Evolutionary conservation across 2,888 invertebrate species (phyloP).

Genomic region (Lissonota sp.): DNA sequence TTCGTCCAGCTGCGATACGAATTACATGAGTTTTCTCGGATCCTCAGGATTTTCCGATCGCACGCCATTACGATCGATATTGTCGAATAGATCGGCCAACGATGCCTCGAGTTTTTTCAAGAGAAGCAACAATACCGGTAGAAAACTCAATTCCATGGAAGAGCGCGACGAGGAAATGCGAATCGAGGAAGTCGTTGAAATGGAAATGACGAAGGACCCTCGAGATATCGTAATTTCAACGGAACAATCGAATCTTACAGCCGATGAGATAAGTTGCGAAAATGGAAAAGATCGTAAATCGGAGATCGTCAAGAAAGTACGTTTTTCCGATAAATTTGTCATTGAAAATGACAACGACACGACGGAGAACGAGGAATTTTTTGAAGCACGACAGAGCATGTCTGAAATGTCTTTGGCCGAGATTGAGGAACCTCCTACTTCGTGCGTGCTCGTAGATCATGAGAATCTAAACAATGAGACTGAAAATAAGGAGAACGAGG

Average conservation of each 20-base stretch:
- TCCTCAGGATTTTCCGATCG: slow-evolving; percentile 11
- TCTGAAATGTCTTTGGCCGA: slow-evolving; percentile 51
- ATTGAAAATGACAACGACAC: slow-evolving; percentile 41
- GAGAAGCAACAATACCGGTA: slow-evolving; percentile 34
- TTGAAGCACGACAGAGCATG: slow-evolving; percentile 70
- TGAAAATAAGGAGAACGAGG: slow-evolving; percentile 50
- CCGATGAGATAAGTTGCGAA: not conserved
- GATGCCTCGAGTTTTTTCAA: slow-evolving; percentile 20
- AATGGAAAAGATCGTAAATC: slow-evolving; percentile 55
- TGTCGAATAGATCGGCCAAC: slow-evolving; percentile 40
- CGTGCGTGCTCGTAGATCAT: slow-evolving; percentile 41
- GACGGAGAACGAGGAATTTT: slow-evolving; percentile 70
- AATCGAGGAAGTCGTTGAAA: slow-evolving; percentile 12
- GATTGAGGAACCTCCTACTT: slow-evolving; percentile 45
- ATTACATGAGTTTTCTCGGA: slow-evolving; percentile 53
- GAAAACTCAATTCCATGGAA: slow-evolving; percentile 61
- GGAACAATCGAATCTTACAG: not conserved
- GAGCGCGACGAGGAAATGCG: slow-evolving; percentile 63
- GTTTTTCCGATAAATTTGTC: slow-evolving; percentile 74
- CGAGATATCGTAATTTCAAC: slow-evolving; percentile 1
- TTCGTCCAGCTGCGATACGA: slow-evolving; percentile 37
- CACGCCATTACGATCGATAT: slow-evolving; percentile 65
- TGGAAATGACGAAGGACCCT: slow-evolving; percentile 39
- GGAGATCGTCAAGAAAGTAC: slow-evolving; percentile 68
- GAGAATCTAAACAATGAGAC: slow-evolving; percentile 67